These are phyloP conservation scores for Ectemnius continuus DNA, from an alignment of 2,888 invertebrate genomes.

Conservation along the genomic window DNA sequence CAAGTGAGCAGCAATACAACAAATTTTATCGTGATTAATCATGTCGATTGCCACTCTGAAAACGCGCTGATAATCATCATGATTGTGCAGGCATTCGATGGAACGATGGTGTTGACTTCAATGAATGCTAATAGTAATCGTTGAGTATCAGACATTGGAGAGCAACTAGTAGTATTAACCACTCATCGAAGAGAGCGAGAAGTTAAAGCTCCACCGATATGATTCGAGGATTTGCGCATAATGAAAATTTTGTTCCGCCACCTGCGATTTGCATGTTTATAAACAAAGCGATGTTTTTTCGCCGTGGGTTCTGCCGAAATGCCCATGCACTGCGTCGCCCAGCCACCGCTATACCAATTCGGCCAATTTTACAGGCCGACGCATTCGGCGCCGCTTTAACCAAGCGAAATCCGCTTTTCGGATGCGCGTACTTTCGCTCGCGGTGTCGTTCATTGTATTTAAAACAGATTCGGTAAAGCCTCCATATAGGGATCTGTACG, in stretches of 20 bases:
- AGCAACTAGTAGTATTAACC: conserved; percentile 28
- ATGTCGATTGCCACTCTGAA: no score
- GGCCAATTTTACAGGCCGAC: conserved; percentile 61
- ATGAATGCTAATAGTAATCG: conserved; percentile 34
- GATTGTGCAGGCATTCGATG: no score
- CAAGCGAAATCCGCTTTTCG: conserved; percentile 55
- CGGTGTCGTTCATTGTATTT: background rate
- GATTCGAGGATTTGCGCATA: conserved; percentile 36
- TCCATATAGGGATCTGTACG: conserved; percentile 8
- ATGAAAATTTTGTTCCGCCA: conserved; percentile 52
- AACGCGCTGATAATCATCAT: no score
- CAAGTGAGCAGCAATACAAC: no score
- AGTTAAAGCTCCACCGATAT: conserved; percentile 28
- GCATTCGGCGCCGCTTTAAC: conserved; percentile 56
- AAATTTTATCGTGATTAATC: no score
- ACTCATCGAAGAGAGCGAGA: conserved; percentile 24
- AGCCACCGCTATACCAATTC: conserved; percentile 42
- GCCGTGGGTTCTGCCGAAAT: conserved; percentile 46
- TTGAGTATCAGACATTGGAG: conserved; percentile 31
- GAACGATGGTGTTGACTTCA: no score
- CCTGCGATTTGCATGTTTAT: conserved; percentile 69
- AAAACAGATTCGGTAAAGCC: conserved; percentile 15
- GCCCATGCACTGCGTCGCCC: conserved; percentile 24
- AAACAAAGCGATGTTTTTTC: conserved; percentile 61
- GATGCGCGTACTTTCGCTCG: conserved; percentile 34